Conservation (phyloP, 2,888 invertebrate genomes). For the Cantharis rustica region DNA sequence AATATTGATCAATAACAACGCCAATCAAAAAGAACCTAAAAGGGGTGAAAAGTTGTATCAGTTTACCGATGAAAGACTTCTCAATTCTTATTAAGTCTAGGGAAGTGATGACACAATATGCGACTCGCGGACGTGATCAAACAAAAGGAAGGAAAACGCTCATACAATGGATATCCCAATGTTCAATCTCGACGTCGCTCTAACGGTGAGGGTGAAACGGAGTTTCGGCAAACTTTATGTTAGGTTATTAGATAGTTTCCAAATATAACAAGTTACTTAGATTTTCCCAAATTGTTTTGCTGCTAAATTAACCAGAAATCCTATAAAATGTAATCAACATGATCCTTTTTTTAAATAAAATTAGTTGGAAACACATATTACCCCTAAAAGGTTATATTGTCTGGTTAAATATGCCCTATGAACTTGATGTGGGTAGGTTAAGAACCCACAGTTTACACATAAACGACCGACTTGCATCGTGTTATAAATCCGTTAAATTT, state of each 20-base stretch:
- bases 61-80: constrained; percentile 23
- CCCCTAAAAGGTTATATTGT: background rate
- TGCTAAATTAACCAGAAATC: background rate
- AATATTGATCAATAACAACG: background rate
- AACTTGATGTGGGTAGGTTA: background rate
- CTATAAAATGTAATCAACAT: background rate
- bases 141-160: constrained; percentile 10
- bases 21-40: constrained; percentile 25
- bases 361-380: background rate
- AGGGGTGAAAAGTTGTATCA: constrained; percentile 29
- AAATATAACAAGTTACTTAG: background rate
- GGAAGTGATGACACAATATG: constrained; percentile 24
- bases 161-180: constrained; percentile 7
- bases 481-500: background rate
- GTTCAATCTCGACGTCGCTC: background rate
- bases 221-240: constrained; percentile 1
- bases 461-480: background rate
- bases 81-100: constrained; percentile 22
- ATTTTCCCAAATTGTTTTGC: background rate
- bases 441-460: background rate
- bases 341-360: background rate
- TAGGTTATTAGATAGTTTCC: background rate
- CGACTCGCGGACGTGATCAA: constrained; percentile 24
- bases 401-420: background rate
- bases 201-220: background rate